A percentile compares a stretch with the other conserved stretches of the same genome.
These are phyloP conservation scores for Drosophila dives DNA, from an alignment of 2,888 invertebrate species.

Conservation along the genomic window DNA sequence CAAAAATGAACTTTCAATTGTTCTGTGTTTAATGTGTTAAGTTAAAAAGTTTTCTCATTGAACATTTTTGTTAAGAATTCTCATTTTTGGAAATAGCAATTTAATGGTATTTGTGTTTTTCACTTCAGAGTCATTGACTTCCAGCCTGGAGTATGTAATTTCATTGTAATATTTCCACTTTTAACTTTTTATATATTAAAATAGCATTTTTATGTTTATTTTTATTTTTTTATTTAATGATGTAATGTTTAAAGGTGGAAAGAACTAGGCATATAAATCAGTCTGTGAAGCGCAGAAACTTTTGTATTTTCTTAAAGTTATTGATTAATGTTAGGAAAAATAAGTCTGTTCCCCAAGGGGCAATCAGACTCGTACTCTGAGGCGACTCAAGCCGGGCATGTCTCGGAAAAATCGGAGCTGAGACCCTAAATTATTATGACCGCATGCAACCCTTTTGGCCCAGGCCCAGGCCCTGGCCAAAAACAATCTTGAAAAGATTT, in stretches of 20 bases:
- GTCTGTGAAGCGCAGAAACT: neutral
- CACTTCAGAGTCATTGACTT: conserved; percentile 1
- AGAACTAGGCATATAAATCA: conserved; percentile 3
- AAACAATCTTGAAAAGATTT: conserved; percentile 27
- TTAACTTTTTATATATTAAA: neutral
- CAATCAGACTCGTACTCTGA: neutral
- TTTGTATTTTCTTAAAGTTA: neutral
- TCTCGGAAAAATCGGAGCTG: conserved; percentile 1
- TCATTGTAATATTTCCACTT: neutral
- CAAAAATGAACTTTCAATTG: conserved; percentile 2
- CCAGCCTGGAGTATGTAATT: neutral
- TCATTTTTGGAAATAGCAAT: neutral
- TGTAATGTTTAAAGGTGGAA: neutral
- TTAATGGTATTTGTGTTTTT: neutral
- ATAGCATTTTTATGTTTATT: neutral
- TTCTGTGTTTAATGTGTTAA: conserved; percentile 4
- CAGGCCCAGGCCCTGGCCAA: neutral
- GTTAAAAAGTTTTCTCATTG: conserved; percentile 3
- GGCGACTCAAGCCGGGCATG: neutral
- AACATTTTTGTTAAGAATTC: neutral
- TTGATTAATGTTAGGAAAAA: conserved; percentile 10
- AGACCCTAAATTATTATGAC: conserved; percentile 10
- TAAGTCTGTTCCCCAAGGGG: conserved; percentile 6
- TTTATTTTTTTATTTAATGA: neutral
- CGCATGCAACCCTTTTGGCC: conserved; percentile 14